These are phyloP conservation scores for Pyralis farinalis DNA, from an alignment of 2,888 invertebrate genomes.

Conservation along the genomic window DNA sequence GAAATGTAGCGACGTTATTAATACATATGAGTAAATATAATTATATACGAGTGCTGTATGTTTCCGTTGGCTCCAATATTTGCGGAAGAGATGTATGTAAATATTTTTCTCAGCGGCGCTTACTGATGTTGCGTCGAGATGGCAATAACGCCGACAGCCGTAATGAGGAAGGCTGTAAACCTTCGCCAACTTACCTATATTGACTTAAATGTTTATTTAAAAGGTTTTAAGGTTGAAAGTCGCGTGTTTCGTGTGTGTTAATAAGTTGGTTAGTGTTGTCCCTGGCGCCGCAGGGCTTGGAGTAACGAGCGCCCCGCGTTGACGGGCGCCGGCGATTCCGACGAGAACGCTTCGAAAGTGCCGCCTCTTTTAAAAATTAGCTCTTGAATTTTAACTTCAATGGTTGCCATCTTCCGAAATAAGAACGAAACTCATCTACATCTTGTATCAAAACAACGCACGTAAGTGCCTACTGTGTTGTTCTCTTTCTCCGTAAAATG, in stretches of 20 bases:
- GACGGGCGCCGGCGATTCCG: slow-evolving; percentile 51
- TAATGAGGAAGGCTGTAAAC: slow-evolving; percentile 64
- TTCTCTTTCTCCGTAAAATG: slow-evolving; percentile 4
- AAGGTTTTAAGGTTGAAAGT: slow-evolving; percentile 44
- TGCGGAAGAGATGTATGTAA: slow-evolving; percentile 57
- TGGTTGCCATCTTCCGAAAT: slow-evolving; percentile 25
- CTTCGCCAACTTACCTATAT: slow-evolving; percentile 26
- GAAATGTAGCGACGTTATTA: slow-evolving; percentile 38
- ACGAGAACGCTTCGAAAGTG: slow-evolving; percentile 40
- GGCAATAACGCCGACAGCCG: slow-evolving; percentile 66
- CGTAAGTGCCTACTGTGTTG: not conserved
- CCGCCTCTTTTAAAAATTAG: slow-evolving; percentile 54
- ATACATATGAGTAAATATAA: slow-evolving; percentile 40
- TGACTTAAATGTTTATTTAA: slow-evolving; percentile 13
- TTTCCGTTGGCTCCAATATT: slow-evolving; percentile 43
- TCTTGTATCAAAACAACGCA: slow-evolving; percentile 7
- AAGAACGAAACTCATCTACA: slow-evolving; percentile 19
- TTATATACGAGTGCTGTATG: slow-evolving; percentile 30
- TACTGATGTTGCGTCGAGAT: slow-evolving; percentile 59
- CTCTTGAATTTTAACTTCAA: slow-evolving; percentile 43
- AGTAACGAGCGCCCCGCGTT: slow-evolving; percentile 60
- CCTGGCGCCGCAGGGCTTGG: slow-evolving; percentile 60
- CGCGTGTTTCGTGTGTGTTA: slow-evolving; percentile 34
- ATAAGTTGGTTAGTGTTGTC: slow-evolving; percentile 41
- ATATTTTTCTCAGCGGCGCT: slow-evolving; percentile 67